Evolutionary conservation across 1,140 invertebrate genomes (phyloP).

Genomic region (Hesperophylax magnus): DNA sequence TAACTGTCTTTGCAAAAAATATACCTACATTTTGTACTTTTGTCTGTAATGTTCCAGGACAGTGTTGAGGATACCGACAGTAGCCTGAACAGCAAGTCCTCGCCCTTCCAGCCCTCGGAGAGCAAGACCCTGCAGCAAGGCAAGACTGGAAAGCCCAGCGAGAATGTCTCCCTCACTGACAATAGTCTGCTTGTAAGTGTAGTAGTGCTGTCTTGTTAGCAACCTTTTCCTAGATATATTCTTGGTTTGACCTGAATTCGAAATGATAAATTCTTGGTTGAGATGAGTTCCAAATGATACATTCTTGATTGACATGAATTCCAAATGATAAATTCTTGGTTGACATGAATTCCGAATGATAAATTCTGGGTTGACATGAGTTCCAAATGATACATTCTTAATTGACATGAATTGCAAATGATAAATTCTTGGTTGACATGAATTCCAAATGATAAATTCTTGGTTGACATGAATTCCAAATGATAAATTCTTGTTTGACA

Average conservation of each 20-base stretch:
- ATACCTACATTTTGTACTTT: too few species aligned
- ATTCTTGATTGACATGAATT: not conserved
- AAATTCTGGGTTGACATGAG: not conserved
- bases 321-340: not conserved
- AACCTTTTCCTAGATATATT: not conserved
- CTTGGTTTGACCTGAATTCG: not conserved
- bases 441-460: not conserved
- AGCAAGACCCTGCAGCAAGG: slow-evolving; percentile 16
- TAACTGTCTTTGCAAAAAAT: too few species aligned
- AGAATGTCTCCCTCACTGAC: slow-evolving; percentile 72
- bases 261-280: not conserved
- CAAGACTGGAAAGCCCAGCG: slow-evolving; percentile 61
- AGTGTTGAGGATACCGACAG: slow-evolving; percentile 40
- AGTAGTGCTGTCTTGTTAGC: too few species aligned
- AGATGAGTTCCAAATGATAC: not conserved
- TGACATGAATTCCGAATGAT: not conserved
- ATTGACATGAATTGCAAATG: not conserved
- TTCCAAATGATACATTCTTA: not conserved
- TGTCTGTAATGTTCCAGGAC: slow-evolving; percentile 38
- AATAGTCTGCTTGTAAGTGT: slow-evolving; percentile 72
- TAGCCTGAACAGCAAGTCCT: slow-evolving; percentile 13
- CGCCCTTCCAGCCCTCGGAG: slow-evolving; percentile 21
- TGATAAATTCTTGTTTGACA: not conserved
- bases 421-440: not conserved
- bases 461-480: not conserved